Base-by-base conservation (phyloP, 2,113 vertebrate genomes). In the Xerus inauris region DNA sequence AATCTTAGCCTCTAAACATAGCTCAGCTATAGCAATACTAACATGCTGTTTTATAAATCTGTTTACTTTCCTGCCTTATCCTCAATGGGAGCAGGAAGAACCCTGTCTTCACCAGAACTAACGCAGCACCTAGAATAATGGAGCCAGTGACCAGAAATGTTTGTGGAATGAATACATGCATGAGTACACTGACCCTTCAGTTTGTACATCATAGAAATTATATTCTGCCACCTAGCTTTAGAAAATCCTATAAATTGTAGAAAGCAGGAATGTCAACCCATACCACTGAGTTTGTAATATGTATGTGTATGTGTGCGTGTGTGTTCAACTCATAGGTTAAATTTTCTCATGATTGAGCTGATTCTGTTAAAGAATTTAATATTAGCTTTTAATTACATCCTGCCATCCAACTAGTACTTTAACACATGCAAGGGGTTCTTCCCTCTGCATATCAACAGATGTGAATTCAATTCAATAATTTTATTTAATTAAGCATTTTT, bases 401-500 rank as follows among this genome's bases (percentile, higher is more conserved):
- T 98, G 65, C 47, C 87, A 35, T 95, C 83, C 94, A 97, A 90
- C 64, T 93, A 49, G 35, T 96, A 88, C 87, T 98, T 97, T 97
- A 97, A 97, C 89, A 91, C 87, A 97, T 95, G 88, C 96, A 96
- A 93, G 93, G 83, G n/a, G n/a, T n/a, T n/a, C n/a, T n/a, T n/a
- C 77, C 8, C 80, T 96, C 6, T 96, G 72, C 89, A 92, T 91
- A 96, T 59, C 86, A 97, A 96, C 96, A 96, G 94, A 97, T 47
- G 38, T 64, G 89, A 97, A 96, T 97, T 95, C 89, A 98, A 98
- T 97, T 96, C 98, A 98, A 79, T 93, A 81, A 64, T 98, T 98
- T 94, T 54, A 95, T 96, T 98, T 98, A 98, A 98, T 98, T 98
- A 98, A 95, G 91, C 30, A 95, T 98, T 98, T 98, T 94, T 98